Evolutionary conservation across 2,888 invertebrate species (phyloP).

Genomic region (Apotomis turbidana): DNA sequence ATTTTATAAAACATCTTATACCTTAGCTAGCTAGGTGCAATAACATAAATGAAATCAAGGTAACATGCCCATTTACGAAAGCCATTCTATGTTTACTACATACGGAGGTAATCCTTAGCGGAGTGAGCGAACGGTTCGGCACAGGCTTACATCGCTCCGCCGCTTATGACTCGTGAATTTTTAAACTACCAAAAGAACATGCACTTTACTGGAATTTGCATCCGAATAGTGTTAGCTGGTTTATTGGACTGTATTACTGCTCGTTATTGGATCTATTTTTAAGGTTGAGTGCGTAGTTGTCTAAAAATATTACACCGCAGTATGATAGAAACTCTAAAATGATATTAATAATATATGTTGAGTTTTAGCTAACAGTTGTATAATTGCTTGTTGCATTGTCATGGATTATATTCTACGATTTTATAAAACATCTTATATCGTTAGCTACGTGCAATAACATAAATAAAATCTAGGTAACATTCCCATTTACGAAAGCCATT

Average conservation of each 20-base stretch:
- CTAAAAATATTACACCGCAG: no score
- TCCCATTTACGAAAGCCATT: conserved; percentile 12
- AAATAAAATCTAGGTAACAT: conserved; percentile 36
- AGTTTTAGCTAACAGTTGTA: no score
- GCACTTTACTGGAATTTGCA: conserved; percentile 49
- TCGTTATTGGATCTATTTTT: no score
- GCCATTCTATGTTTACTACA: conserved; percentile 26
- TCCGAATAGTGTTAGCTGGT: conserved; percentile 26
- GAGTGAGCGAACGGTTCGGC: conserved; percentile 62
- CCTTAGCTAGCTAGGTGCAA: background rate
- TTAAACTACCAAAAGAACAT: conserved; percentile 68
- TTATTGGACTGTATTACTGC: conserved; percentile 22
- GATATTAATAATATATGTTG: no score
- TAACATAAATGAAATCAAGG: conserved; percentile 35
- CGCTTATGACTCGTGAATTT: conserved; percentile 76
- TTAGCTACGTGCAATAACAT: background rate
- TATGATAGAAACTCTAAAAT: no score
- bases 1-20: background rate
- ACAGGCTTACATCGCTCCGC: conserved; percentile 59
- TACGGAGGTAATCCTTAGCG: conserved; percentile 49
- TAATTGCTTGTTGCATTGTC: no score
- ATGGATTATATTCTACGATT: no score
- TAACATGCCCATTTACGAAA: conserved; percentile 19
- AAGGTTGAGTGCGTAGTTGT: no score
- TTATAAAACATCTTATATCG: background rate